Conservation (phyloP, 1,140 invertebrate species). For the Helicoverpa armigera region DNA sequence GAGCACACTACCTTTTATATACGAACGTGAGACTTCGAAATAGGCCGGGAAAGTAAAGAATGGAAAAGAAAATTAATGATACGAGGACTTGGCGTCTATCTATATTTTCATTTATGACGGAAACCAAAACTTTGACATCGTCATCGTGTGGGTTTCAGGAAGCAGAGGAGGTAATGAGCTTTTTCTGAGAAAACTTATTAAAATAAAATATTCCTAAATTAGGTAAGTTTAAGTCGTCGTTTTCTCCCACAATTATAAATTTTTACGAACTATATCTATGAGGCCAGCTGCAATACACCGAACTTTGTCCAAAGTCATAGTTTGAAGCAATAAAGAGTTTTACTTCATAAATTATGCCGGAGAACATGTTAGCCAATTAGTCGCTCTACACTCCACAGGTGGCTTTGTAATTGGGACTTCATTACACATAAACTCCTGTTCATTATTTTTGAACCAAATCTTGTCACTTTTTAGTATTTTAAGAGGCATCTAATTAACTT, state of each 20-base stretch:
- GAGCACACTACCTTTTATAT: constrained; percentile 1
- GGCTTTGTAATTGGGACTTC: not conserved
- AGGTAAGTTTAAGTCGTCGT: no score
- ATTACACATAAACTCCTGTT: not conserved
- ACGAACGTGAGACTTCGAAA: not conserved
- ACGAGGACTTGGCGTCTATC: not conserved
- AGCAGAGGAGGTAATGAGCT: not conserved
- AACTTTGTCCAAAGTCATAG: no score
- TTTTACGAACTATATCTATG: no score
- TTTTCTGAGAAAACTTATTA: not conserved
- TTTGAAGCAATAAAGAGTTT: not conserved
- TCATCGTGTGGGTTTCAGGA: not conserved
- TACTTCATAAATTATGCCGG: not conserved
- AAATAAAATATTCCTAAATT: not conserved
- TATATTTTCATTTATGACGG: constrained; percentile 1
- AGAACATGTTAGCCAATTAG: constrained; percentile 1
- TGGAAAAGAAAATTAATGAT: constrained; percentile 28
- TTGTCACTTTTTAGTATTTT: no score
- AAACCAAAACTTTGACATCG: not conserved
- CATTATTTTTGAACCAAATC: no score
- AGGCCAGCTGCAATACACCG: no score
- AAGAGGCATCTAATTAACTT: no score
- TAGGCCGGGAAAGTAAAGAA: constrained; percentile 1
- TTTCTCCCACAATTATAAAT: no score
- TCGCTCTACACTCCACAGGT: not conserved